A percentile compares a stretch with the other conserved stretches of the same genome.
Evolutionary conservation across 1,140 invertebrate genomes (phyloP).

Genomic region (Hydropsyche tenuis): DNA sequence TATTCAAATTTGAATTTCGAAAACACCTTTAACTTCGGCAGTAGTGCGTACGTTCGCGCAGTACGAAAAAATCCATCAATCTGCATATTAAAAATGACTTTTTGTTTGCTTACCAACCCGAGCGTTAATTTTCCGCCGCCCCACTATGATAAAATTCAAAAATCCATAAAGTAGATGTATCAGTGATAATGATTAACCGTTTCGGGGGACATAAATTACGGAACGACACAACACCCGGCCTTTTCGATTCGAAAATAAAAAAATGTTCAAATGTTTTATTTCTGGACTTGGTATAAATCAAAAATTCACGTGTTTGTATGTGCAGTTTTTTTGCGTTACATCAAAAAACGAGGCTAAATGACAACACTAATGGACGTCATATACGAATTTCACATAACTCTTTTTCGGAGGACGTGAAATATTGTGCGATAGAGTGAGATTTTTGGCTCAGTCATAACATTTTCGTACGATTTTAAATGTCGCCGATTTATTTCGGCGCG

Average conservation of each 20-base stretch:
- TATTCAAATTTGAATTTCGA: conserved; percentile 36
- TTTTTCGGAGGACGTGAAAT: conserved; percentile 33
- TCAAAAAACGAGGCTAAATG: conserved; percentile 42
- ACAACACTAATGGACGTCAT: conserved; percentile 47
- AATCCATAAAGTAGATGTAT: conserved; percentile 49
- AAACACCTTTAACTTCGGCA: conserved; percentile 46
- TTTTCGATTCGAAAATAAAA: conserved; percentile 6
- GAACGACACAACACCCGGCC: conserved; percentile 36
- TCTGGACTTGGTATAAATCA: not conserved
- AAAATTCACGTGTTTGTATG: not conserved
- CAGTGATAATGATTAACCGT: conserved; percentile 45
- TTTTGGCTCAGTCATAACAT: conserved; percentile 16
- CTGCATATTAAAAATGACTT: conserved; percentile 48
- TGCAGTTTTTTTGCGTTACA: not conserved
- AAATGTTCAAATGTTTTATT: not conserved
- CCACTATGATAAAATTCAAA: conserved; percentile 44
- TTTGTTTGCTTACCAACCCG: conserved; percentile 48
- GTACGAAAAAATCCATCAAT: conserved; percentile 47
- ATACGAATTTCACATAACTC: conserved; percentile 47
- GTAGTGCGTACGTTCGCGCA: conserved; percentile 15
- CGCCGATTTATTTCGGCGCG: conserved; percentile 2
- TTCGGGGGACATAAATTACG: conserved; percentile 46
- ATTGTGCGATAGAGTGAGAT: conserved; percentile 16
- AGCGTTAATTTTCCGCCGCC: conserved; percentile 46
- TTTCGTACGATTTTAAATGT: conserved; percentile 17